phyloP scores from a whole-genome alignment of 2,113 vertebrate species.

The Campylomormyrus tamandua region DNA sequence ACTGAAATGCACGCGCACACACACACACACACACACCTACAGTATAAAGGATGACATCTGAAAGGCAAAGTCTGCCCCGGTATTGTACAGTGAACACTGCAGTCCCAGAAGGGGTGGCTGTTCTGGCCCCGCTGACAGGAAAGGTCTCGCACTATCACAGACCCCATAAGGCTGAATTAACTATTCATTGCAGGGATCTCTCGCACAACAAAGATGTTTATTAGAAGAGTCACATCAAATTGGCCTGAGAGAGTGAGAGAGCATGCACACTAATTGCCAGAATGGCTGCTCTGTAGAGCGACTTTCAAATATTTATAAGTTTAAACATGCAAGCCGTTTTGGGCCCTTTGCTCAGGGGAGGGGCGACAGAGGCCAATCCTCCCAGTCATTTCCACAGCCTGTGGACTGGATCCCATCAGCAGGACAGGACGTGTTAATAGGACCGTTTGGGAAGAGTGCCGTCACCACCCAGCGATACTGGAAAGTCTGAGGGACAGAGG shows the following conservation, averaged over 20 bases:
- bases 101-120: not conserved
- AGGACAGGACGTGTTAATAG: too few relatives aligned
- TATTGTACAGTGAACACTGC: not conserved
- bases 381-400: not conserved
- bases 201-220: conserved; percentile 3
- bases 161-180: not conserved
- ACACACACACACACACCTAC: not conserved
- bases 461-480: not conserved
- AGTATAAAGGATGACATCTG: not conserved
- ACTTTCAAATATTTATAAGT: conserved; percentile 66
- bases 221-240: conserved; percentile 8
- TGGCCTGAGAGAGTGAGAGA: not conserved
- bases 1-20: not conserved
- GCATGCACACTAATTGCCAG: conserved; percentile 16
- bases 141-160: not conserved
- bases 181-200: conserved; percentile 12
- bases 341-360: conserved; percentile 14
- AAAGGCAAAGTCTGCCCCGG: not conserved
- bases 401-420: not conserved
- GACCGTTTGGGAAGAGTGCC: not conserved
- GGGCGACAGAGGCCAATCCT: not conserved
- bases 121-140: not conserved
- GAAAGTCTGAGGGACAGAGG: not conserved
- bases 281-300: conserved; percentile 47
- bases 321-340: conserved; percentile 49